Conservation (phyloP, 2,113 vertebrate species). For the Strigops habroptila region DNA sequence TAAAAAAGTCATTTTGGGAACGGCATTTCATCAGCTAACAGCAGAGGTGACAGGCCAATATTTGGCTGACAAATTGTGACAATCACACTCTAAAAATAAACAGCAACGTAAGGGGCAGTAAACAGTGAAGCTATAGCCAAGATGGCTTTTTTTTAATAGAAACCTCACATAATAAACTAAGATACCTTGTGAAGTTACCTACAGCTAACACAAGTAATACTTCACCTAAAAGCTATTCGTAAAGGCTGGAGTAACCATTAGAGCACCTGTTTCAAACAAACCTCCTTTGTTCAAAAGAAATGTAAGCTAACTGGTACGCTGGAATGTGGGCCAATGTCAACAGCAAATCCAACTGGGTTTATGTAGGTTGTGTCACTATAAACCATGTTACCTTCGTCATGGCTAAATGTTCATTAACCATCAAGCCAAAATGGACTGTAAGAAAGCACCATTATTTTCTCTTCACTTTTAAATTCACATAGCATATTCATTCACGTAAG, state of each 20-base stretch:
- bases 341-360: constrained; percentile 17
- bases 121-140: background rate
- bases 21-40: background rate
- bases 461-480: background rate
- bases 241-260: background rate
- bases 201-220: background rate
- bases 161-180: background rate
- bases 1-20: background rate
- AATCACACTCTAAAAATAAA: constrained; percentile 40
- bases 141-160: background rate
- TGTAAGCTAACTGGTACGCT: background rate
- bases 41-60: background rate
- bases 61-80: constrained; percentile 20
- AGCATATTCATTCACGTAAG: background rate
- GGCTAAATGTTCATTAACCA: background rate
- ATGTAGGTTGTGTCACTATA: background rate
- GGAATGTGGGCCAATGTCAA: constrained; percentile 23
- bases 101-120: background rate
- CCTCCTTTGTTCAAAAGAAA: constrained; percentile 45
- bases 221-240: constrained; percentile 47
- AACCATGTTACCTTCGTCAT: background rate
- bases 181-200: background rate
- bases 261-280: constrained; percentile 49
- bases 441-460: background rate
- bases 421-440: background rate